phyloP scores from a whole-genome alignment of 2,113 vertebrate genomes.

The Hypocryptadius cinnamomeus region DNA sequence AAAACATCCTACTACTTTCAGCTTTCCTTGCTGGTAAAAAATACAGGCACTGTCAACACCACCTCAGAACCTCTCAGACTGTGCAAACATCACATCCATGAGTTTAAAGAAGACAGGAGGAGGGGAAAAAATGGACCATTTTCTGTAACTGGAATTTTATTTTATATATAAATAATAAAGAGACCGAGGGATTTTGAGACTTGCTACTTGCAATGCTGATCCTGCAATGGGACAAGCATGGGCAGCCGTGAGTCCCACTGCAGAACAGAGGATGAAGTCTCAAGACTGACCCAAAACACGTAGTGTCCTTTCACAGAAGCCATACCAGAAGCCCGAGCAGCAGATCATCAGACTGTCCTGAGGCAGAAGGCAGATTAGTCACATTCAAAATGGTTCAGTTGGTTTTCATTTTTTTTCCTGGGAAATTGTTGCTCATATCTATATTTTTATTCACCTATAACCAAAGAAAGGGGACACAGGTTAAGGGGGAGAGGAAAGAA shows the following conservation, averaged over 20 bases:
- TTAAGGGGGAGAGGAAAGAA: not conserved
- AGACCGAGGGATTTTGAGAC: conserved; percentile 43
- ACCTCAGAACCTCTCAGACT: not conserved
- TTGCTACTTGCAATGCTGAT: conserved; percentile 24
- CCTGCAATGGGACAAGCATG: not conserved
- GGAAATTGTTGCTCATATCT: conserved; percentile 40
- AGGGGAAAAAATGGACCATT: not conserved
- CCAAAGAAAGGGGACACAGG: conserved; percentile 15
- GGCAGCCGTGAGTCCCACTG: not conserved
- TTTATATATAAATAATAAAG: conserved; percentile 68
- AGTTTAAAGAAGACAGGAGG: not conserved
- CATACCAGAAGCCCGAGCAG: conserved; percentile 9
- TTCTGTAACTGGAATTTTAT: conserved; percentile 62
- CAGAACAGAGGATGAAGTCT: not conserved
- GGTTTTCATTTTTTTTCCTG: conserved; percentile 4
- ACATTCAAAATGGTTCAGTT: conserved; percentile 47
- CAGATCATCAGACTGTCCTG: conserved; percentile 18
- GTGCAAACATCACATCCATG: not conserved
- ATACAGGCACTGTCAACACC: not conserved
- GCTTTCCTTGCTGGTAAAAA: not conserved
- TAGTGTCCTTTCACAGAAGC: conserved; percentile 22
- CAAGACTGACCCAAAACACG: not conserved
- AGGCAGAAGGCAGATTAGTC: conserved; percentile 57
- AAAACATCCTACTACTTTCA: not conserved
- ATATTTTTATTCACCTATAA: conserved; percentile 57